A percentile compares a stretch with the other conserved stretches of the same genome.
Conservation (phyloP, 2,113 vertebrate genomes). For the Indicator indicator region DNA sequence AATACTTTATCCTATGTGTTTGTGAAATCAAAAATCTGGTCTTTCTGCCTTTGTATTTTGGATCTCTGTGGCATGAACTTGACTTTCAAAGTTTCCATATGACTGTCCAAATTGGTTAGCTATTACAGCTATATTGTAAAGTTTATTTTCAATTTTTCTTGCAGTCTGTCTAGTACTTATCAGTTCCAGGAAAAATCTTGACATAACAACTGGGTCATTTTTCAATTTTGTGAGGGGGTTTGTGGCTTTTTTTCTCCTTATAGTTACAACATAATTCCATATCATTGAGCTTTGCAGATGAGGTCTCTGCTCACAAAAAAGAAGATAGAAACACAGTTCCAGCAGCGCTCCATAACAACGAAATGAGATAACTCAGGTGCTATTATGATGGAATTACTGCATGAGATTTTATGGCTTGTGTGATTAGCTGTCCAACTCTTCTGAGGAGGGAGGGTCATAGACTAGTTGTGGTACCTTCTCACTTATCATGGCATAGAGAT, state of each 20-base stretch:
- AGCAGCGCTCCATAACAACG: neutral
- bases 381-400: neutral
- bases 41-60: constrained; percentile 18
- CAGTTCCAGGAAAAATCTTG: constrained; percentile 43
- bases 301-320: neutral
- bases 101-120: constrained; percentile 2
- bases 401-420: neutral
- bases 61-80: constrained; percentile 13
- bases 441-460: neutral
- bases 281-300: neutral
- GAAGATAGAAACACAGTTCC: neutral
- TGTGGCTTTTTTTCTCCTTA: neutral
- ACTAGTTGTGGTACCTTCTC: neutral
- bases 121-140: neutral
- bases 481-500: accelerated
- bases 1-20: constrained; percentile 17
- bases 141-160: constrained; percentile 40
- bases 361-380: neutral
- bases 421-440: neutral
- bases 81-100: constrained; percentile 41
- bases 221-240: neutral
- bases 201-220: constrained; percentile 5
- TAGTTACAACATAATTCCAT: neutral
- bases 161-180: constrained; percentile 25
- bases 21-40: constrained; percentile 19